Conservation (phyloP, 2,113 vertebrate species). For the Sphaerodactylus townsendi region DNA sequence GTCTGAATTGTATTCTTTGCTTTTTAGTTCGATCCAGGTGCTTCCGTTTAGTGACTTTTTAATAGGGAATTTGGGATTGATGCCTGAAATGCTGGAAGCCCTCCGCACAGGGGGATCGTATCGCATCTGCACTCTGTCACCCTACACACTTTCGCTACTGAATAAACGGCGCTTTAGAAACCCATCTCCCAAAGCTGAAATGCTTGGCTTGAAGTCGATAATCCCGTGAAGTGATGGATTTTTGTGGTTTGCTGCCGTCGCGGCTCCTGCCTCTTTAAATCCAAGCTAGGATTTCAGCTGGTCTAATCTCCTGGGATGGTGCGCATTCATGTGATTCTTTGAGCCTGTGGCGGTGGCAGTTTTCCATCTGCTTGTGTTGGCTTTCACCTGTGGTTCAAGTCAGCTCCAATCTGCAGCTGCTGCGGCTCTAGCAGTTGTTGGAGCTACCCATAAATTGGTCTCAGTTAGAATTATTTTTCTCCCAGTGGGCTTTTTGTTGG, state of each 20-base stretch:
- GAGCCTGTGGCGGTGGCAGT: neutral
- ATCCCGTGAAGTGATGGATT: neutral
- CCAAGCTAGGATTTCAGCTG: neutral
- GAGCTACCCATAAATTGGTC: neutral
- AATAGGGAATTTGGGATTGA: neutral
- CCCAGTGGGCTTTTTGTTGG: too few species aligned
- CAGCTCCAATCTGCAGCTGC: neutral
- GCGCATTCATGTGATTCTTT: neutral
- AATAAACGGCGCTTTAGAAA: neutral
- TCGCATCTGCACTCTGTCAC: neutral
- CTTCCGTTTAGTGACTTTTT: neutral
- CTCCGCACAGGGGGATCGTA: neutral
- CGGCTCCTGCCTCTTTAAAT: neutral
- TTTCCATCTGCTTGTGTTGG: neutral
- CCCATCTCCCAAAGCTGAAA: neutral
- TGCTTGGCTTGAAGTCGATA: neutral
- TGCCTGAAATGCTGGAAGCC: neutral
- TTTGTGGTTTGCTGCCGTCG: neutral
- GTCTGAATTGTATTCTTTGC: neutral
- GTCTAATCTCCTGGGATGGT: neutral
- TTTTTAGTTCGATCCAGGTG: neutral
- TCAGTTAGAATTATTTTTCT: too few species aligned
- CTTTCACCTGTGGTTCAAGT: slow-evolving; percentile 14
- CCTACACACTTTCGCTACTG: neutral
- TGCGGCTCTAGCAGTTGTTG: neutral